Evolutionary conservation across 2,888 invertebrate genomes (phyloP).

Genomic region (Branchipolynoe longqiensis): DNA sequence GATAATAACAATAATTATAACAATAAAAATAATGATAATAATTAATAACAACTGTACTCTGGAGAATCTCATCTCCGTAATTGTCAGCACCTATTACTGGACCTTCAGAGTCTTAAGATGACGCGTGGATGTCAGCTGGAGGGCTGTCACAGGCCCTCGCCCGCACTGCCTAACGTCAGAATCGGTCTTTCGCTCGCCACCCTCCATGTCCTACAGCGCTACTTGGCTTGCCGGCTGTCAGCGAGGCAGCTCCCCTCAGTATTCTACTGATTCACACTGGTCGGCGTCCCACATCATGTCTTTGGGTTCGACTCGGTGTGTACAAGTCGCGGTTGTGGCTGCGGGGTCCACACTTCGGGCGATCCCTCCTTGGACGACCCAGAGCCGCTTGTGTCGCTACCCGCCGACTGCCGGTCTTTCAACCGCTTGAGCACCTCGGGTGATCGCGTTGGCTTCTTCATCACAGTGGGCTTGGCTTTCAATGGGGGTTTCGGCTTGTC

Average conservation of each 20-base stretch:
- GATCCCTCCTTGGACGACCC: slow-evolving; percentile 46
- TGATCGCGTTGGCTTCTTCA: slow-evolving; percentile 83
- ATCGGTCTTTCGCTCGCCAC: not conserved
- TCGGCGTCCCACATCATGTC: slow-evolving; percentile 22
- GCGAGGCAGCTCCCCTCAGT: too few species aligned
- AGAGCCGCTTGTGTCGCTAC: slow-evolving; percentile 34
- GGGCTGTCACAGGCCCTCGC: too few species aligned
- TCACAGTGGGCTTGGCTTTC: slow-evolving; percentile 90
- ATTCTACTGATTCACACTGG: too few species aligned
- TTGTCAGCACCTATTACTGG: too few species aligned
- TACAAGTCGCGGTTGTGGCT: slow-evolving; percentile 15
- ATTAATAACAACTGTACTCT: too few species aligned
- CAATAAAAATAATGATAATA: too few species aligned
- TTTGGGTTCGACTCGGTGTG: slow-evolving; percentile 3
- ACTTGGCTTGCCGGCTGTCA: too few species aligned
- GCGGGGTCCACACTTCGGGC: slow-evolving; percentile 45
- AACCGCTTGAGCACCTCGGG: slow-evolving; percentile 62
- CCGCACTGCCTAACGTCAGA: too few species aligned
- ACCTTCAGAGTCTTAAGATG: too few species aligned
- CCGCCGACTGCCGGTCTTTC: slow-evolving; percentile 41
- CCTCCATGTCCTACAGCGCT: not conserved
- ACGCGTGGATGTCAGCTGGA: too few species aligned
- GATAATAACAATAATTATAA: too few species aligned
- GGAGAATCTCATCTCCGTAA: too few species aligned
- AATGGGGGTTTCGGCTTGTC: slow-evolving; percentile 79